A percentile compares a stretch with the other conserved stretches of the same genome.
phyloP scores from a whole-genome alignment of 2,797 vertebrate species.

The Sebastes itinus region DNA sequence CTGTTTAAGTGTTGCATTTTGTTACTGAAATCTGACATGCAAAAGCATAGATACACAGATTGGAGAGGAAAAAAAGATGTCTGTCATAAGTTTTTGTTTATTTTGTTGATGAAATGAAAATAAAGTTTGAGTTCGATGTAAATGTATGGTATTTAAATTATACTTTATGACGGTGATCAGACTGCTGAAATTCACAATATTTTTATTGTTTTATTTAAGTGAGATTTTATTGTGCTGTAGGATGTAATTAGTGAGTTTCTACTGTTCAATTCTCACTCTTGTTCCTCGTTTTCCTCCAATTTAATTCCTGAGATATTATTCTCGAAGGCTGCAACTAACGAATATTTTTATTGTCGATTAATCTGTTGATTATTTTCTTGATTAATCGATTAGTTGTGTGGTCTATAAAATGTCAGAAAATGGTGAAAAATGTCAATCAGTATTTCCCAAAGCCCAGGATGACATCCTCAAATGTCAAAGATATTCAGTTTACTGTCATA shows the following conservation, averaged over 20 bases:
- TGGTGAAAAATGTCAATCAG: too few species aligned
- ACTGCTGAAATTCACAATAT: neutral
- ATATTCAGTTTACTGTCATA: too few species aligned
- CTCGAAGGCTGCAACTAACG: neutral
- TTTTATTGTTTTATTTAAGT: neutral
- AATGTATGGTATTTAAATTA: neutral
- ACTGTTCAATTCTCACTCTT: neutral
- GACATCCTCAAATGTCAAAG: too few species aligned
- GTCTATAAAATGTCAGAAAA: too few species aligned
- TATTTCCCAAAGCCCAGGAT: too few species aligned
- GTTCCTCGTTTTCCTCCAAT: neutral
- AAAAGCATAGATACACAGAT: neutral
- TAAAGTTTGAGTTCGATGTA: neutral
- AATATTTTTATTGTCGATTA: too few species aligned
- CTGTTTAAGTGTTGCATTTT: neutral
- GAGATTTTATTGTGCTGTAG: neutral
- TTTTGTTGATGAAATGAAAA: neutral
- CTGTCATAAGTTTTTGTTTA: neutral
- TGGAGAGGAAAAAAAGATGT: neutral
- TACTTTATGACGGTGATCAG: neutral
- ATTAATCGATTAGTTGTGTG: too few species aligned
- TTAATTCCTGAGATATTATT: neutral
- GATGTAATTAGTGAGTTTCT: neutral
- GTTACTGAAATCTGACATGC: neutral
- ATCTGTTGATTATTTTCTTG: too few species aligned